phyloP scores from a whole-genome alignment of 1,140 invertebrate species.

The Tetramorium parvispinum region DNA sequence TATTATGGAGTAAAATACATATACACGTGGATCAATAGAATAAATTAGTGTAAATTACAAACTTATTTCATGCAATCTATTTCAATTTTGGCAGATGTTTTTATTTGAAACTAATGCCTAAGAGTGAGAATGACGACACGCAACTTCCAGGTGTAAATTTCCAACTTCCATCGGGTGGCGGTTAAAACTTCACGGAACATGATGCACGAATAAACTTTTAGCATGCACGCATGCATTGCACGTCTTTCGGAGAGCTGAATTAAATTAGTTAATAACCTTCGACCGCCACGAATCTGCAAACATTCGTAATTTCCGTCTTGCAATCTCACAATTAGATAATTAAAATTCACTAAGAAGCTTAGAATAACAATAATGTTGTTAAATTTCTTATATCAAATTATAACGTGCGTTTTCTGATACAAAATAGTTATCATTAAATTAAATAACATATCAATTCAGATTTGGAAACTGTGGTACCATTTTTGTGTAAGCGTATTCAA shows the following conservation, averaged over 20 bases:
- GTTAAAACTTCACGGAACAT: constrained; percentile 5
- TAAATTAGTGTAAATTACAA: not conserved
- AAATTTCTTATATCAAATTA: not conserved
- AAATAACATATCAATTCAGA: not conserved
- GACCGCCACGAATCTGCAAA: constrained; percentile 22
- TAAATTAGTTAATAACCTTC: constrained; percentile 46
- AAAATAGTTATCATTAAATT: not conserved
- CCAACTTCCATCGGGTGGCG: constrained; percentile 18
- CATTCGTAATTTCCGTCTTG: constrained; percentile 27
- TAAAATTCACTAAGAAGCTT: constrained; percentile 5
- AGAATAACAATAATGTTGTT: not conserved
- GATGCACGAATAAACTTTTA: constrained; percentile 32
- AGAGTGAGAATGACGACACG: constrained; percentile 11
- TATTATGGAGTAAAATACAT: not conserved
- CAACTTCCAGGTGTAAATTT: constrained; percentile 39
- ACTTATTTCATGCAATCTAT: not conserved
- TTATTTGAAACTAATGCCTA: not conserved
- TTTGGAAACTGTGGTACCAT: not conserved
- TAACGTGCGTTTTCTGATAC: not conserved
- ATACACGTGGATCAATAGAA: not conserved
- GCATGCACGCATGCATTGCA: constrained; percentile 26
- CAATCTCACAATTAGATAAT: constrained; percentile 9
- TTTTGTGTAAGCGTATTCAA: not conserved
- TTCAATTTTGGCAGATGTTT: not conserved
- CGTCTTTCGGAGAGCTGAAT: constrained; percentile 5